Percentiles rank a stretch among this genome's conserved stretches.
phyloP scores from a whole-genome alignment of 2,113 vertebrate genomes.

The Dicaeum eximium region DNA sequence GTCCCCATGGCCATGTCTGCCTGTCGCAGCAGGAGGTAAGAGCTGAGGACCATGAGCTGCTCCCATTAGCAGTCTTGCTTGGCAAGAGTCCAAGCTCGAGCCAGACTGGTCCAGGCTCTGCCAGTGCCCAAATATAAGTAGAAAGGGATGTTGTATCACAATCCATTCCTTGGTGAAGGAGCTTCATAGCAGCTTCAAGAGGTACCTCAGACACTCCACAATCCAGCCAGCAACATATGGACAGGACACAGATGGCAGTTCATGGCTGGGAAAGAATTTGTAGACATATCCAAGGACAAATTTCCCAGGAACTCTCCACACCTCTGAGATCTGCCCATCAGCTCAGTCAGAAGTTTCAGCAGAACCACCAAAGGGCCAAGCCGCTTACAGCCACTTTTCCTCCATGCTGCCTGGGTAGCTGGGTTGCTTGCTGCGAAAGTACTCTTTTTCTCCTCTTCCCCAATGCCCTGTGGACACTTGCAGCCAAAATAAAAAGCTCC shows the following conservation, averaged over 20 bases:
- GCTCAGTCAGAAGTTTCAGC: background rate
- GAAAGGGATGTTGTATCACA: background rate
- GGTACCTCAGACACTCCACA: background rate
- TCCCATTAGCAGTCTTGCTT: background rate
- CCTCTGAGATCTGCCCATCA: background rate
- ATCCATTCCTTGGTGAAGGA: background rate
- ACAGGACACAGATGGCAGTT: background rate
- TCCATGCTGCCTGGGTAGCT: background rate
- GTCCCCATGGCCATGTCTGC: background rate
- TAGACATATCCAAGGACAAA: background rate
- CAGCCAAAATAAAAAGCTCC: background rate
- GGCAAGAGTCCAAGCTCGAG: background rate
- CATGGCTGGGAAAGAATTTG: background rate
- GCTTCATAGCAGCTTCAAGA: background rate
- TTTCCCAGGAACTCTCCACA: background rate
- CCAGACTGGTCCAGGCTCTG: background rate
- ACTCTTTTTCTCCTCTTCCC: background rate
- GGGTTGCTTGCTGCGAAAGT: background rate
- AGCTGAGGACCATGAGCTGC: background rate
- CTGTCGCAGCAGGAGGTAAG: background rate
- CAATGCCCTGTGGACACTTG: background rate
- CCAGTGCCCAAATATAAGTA: background rate
- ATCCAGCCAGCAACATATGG: background rate
- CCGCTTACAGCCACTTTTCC: background rate
- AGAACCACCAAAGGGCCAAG: background rate